Base-by-base conservation (phyloP, 2,113 vertebrate genomes). In the Amazona vittata region DNA sequence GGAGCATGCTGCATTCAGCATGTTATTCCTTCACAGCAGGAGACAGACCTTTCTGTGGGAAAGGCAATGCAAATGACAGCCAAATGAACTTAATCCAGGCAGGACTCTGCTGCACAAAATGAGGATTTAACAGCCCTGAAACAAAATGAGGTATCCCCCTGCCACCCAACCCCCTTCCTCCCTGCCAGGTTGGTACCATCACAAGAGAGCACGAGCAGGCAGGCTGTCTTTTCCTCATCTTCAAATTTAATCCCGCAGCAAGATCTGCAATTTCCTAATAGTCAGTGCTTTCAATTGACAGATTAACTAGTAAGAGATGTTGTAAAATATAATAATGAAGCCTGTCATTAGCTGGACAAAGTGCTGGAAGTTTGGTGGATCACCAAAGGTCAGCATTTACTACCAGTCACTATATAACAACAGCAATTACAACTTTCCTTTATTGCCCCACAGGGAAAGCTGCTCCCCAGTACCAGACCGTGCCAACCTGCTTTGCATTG, bases 361-460 rank as follows among this genome's bases (percentile, higher is more conserved):
- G 67, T 19, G 64, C 69, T 96, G 73, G 16, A 84, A 62, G 78
- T 81, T 57, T 74, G 49, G 55, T 77, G 47, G 63, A 70, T 85
- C 53, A 74, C 53, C 28, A 70, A 93, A 94, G 82, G 76, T 79
- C 92, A 59, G 57, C 37, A 69, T 92, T 91, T 93, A 86, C 2
- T 6, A 57, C 69, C 50, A 52, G 49, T 74, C 50, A 50, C 68
- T 75, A 74, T 37, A 2, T 21, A 81, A 83, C 69, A 74, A 68
- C 50, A 80, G 73, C 67, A 74, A 26, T 31, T 33, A 68, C 11
- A 46, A 43, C 49, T 81, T 21, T 63, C 52, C 57, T 70, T 83
- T 63, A 91, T 21, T 77, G 71, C 63, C 63, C 64, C 41, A 9
- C 1, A 10, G 62, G 35, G 50, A 91, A 64, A 88, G 79, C 52